Evolutionary conservation across 2,888 invertebrate genomes (phyloP).

Genomic region (Epiblema foenella): DNA sequence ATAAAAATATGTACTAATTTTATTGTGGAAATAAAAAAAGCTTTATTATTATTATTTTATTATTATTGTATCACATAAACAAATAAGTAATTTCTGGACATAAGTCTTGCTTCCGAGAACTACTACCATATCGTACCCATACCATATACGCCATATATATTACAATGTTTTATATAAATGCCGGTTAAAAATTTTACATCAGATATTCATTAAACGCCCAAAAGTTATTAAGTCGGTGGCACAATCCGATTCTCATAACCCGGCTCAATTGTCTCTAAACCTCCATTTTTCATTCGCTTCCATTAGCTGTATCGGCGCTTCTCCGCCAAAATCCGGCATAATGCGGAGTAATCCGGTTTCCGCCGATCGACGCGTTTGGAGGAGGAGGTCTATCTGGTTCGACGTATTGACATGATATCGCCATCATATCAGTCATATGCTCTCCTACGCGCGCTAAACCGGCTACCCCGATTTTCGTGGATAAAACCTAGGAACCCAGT

Average conservation of each 20-base stretch:
- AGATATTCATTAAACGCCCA: background rate
- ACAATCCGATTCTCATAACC: background rate
- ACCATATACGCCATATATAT: too few relatives aligned
- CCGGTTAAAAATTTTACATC: background rate
- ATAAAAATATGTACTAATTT: too few relatives aligned
- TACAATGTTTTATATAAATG: too few relatives aligned
- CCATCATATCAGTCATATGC: background rate
- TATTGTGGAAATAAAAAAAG: too few relatives aligned
- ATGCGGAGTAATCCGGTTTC: conserved; percentile 40
- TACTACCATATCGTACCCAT: too few relatives aligned
- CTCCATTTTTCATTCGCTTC: conserved; percentile 41
- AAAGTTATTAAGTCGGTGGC: conserved; percentile 2
- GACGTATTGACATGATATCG: background rate
- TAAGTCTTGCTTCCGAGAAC: too few relatives aligned
- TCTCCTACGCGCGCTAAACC: background rate
- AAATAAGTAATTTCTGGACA: too few relatives aligned
- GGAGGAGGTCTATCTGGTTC: background rate
- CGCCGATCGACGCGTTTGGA: conserved; percentile 23
- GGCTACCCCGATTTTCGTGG: too few relatives aligned
- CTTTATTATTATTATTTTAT: too few relatives aligned
- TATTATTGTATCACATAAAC: too few relatives aligned
- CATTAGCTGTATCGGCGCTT: conserved; percentile 42
- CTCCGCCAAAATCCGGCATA: conserved; percentile 29
- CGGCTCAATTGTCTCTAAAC: conserved; percentile 31
- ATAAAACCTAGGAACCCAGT: too few relatives aligned